These are phyloP conservation scores for Picathartes gymnocephalus DNA, from an alignment of 2,113 vertebrate species.

Conservation along the genomic window DNA sequence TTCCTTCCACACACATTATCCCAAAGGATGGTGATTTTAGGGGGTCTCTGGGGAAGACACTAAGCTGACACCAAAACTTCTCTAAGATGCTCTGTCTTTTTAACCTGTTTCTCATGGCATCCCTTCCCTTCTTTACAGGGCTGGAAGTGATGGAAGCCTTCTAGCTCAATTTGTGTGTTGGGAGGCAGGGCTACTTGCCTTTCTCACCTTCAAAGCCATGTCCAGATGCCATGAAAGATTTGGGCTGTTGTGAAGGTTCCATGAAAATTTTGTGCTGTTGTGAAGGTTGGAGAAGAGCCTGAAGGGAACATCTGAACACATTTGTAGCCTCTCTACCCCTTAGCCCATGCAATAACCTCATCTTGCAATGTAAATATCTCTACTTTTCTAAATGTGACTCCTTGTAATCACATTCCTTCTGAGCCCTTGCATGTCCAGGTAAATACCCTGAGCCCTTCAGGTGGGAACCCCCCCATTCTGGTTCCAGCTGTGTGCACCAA, in stretches of 20 bases:
- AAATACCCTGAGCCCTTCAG: background rate
- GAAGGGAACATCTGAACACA: background rate
- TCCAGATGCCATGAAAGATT: background rate
- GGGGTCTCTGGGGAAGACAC: background rate
- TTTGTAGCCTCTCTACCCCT: background rate
- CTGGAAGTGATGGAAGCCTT: background rate
- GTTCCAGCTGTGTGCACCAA: background rate
- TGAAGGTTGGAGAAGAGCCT: background rate
- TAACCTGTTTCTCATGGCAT: background rate
- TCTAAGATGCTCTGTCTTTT: background rate
- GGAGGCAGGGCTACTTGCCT: background rate
- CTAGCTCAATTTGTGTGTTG: background rate
- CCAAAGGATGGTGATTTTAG: background rate
- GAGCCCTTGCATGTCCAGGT: background rate
- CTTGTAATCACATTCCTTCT: background rate
- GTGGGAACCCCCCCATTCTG: background rate
- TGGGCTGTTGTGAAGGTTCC: background rate
- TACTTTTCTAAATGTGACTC: background rate
- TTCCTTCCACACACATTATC: background rate
- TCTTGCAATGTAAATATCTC: background rate
- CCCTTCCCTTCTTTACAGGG: background rate
- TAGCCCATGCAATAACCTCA: background rate
- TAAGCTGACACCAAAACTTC: background rate
- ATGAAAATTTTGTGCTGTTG: background rate
- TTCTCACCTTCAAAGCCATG: background rate